phyloP scores from a whole-genome alignment of 2,113 vertebrate species.

The Bothrops jararaca region DNA sequence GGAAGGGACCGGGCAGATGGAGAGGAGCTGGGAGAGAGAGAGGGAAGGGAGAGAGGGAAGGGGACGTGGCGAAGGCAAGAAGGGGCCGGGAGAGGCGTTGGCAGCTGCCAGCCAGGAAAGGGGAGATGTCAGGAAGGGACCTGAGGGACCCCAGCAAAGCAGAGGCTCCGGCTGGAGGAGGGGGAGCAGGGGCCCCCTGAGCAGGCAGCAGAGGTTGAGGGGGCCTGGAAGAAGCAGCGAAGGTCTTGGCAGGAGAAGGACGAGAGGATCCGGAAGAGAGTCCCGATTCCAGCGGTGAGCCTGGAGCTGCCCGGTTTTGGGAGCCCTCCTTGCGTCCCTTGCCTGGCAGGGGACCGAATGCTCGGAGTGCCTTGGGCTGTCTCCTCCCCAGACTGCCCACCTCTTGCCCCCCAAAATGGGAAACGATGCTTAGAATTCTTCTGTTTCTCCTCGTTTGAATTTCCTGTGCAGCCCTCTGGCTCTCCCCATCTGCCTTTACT shows the following conservation, averaged over 20 bases:
- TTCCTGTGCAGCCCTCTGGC: not conserved
- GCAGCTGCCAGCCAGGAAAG: not conserved
- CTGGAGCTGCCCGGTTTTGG: not conserved
- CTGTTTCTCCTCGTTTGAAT: not conserved
- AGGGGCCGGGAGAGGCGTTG: not conserved
- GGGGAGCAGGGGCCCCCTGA: fast-evolving
- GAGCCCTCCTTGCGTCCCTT: not conserved
- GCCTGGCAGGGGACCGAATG: not conserved
- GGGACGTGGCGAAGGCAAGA: not conserved
- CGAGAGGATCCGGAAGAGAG: not conserved
- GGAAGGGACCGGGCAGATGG: not conserved
- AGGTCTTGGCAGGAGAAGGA: not conserved
- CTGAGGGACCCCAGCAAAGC: not conserved
- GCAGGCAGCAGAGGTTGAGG: not conserved
- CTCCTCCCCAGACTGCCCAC: not conserved
- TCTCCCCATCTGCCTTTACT: not conserved
- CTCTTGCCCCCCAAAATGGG: not conserved
- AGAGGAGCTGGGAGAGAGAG: not conserved
- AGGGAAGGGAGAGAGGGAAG: not conserved
- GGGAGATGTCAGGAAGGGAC: not conserved
- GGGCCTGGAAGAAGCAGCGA: fast-evolving
- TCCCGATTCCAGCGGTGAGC: constrained; percentile 49
- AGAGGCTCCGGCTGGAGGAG: fast-evolving
- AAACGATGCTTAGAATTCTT: not conserved
- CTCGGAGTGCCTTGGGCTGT: not conserved